These are phyloP conservation scores for Crossaster papposus DNA, from an alignment of 53 echinoderm and acorn worm species.

Conservation along the genomic window DNA sequence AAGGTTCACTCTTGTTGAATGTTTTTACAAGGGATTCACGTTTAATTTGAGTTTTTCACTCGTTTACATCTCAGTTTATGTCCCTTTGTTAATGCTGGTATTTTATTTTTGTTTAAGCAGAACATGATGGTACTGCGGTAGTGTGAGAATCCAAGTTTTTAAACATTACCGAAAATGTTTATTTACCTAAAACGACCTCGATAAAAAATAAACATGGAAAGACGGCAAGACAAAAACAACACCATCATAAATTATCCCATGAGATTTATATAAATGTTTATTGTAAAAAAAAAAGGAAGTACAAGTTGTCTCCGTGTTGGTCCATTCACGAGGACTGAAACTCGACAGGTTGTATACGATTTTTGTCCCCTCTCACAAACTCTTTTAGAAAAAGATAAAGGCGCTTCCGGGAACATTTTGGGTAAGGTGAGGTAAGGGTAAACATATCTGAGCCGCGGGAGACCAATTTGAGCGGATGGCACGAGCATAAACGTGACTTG, in stretches of 20 bases:
- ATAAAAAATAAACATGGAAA: background rate
- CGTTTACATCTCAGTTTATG: no score
- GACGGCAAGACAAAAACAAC: background rate
- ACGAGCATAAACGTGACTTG: slow-evolving; percentile 27
- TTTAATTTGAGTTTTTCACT: no score
- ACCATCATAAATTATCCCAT: background rate
- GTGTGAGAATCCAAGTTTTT: background rate
- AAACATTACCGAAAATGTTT: background rate
- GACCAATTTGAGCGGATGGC: slow-evolving; percentile 5
- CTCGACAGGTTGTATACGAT: background rate
- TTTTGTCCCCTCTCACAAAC: background rate
- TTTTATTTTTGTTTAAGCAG: no score
- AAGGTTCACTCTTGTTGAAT: no score
- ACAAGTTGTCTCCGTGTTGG: background rate
- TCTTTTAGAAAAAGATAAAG: background rate
- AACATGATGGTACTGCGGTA: no score
- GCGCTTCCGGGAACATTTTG: background rate
- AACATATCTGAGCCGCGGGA: slow-evolving; percentile 13
- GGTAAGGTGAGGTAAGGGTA: background rate
- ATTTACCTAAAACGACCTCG: background rate
- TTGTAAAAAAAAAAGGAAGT: background rate
- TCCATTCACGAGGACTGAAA: background rate
- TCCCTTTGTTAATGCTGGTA: no score
- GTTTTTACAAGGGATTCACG: no score
- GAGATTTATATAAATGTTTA: background rate